Conservation (phyloP, 2,797 vertebrate genomes). For the Aplochiton taeniatus region DNA sequence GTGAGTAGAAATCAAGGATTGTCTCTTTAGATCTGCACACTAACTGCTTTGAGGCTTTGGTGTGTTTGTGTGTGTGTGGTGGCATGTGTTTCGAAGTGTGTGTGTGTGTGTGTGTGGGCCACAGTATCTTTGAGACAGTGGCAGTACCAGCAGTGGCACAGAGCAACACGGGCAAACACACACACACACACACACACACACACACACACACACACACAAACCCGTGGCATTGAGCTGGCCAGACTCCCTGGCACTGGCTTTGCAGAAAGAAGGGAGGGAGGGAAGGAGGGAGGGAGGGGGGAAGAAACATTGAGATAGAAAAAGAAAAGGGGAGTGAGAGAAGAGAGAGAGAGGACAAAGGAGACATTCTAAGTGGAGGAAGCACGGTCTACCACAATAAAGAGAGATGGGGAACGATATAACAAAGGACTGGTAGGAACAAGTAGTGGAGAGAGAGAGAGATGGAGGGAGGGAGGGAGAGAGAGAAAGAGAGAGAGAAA, state of each 20-base stretch:
- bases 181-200: not conserved
- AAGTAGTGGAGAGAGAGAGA: not conserved
- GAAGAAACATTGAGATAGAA: not conserved
- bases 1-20: too few relatives aligned
- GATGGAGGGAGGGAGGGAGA: not conserved
- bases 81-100: not conserved
- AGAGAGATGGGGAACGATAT: not conserved
- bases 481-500: not conserved
- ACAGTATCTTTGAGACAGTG: not conserved
- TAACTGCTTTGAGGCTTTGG: not conserved
- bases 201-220: not conserved
- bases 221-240: not conserved
- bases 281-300: not conserved
- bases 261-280: not conserved
- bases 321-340: not conserved
- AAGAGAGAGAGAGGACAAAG: not conserved
- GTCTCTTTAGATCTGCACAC: too few relatives aligned
- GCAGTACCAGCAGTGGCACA: not conserved
- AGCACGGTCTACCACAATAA: not conserved
- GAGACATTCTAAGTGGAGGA: not conserved
- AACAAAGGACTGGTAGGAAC: not conserved
- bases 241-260: not conserved
- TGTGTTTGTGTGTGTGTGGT: not conserved
- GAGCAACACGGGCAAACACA: not conserved
- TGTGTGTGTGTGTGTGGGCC: not conserved